Conservation (phyloP, 2,797 vertebrate genomes). For the Etheostoma perlongum region DNA sequence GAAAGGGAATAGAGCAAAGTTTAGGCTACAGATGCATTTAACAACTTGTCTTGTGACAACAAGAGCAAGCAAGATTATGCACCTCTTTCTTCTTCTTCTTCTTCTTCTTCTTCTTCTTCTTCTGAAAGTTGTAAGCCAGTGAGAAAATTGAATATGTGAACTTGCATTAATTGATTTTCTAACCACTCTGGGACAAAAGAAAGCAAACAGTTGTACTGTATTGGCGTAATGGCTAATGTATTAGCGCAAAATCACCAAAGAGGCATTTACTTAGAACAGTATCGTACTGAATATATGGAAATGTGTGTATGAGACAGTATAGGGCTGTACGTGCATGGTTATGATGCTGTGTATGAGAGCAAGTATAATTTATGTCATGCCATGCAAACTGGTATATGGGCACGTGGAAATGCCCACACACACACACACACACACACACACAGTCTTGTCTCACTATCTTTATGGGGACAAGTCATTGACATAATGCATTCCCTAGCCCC, state of each 20-base stretch:
- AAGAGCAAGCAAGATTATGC: not conserved
- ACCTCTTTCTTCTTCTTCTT: not conserved
- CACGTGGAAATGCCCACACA: conserved; percentile 1
- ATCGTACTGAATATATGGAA: not conserved
- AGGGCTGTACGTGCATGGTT: not conserved
- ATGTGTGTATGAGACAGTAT: not conserved
- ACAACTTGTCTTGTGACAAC: not conserved
- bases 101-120: not conserved
- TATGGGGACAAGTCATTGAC: no score
- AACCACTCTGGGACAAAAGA: not conserved
- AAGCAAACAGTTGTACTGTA: not conserved
- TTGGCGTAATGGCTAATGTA: not conserved
- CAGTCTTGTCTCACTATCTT: no score
- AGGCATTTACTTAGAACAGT: not conserved
- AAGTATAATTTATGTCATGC: conserved; percentile 18
- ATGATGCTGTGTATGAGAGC: conserved; percentile 1
- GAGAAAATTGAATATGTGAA: not conserved
- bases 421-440: conserved; percentile 8
- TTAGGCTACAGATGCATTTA: not conserved
- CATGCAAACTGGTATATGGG: not conserved
- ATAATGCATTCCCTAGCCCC: no score
- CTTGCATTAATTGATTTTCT: not conserved
- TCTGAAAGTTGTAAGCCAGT: not conserved
- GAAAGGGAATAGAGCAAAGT: not conserved
- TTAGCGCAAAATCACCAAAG: not conserved